Evolutionary conservation across 2,113 vertebrate species (phyloP).

Genomic region (Crotalus helleri): DNA sequence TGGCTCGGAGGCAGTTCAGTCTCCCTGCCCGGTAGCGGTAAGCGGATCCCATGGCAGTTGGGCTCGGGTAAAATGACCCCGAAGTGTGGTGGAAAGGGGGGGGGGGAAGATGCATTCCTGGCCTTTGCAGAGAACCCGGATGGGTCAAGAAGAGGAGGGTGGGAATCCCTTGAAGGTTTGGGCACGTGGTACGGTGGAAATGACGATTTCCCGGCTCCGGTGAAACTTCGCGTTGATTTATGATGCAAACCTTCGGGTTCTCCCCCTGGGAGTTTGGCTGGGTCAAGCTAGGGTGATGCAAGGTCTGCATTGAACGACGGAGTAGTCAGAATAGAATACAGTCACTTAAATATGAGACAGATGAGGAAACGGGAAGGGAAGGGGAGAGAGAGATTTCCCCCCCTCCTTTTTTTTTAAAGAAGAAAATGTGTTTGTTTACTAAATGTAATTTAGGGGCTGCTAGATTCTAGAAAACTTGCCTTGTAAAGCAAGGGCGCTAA

Average conservation of each 20-base stretch:
- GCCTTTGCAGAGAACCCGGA: neutral
- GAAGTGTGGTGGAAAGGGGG: neutral
- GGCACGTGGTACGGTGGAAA: neutral
- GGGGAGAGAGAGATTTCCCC: neutral
- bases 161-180: neutral
- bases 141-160: neutral
- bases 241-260: neutral
- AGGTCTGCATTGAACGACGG: neutral
- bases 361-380: fast-evolving
- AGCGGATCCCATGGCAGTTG: neutral
- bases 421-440: neutral
- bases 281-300: neutral
- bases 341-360: neutral
- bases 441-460: neutral
- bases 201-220: neutral
- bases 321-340: fast-evolving
- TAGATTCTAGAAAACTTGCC: neutral
- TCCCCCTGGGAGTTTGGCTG: neutral
- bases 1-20: neutral
- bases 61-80: neutral
- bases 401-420: neutral
- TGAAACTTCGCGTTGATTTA: neutral
- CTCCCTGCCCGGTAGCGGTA: neutral
- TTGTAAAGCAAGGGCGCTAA: neutral
- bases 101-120: neutral